These are phyloP conservation scores for Drosophila putrida DNA, from an alignment of 2,888 invertebrate genomes.

Conservation along the genomic window DNA sequence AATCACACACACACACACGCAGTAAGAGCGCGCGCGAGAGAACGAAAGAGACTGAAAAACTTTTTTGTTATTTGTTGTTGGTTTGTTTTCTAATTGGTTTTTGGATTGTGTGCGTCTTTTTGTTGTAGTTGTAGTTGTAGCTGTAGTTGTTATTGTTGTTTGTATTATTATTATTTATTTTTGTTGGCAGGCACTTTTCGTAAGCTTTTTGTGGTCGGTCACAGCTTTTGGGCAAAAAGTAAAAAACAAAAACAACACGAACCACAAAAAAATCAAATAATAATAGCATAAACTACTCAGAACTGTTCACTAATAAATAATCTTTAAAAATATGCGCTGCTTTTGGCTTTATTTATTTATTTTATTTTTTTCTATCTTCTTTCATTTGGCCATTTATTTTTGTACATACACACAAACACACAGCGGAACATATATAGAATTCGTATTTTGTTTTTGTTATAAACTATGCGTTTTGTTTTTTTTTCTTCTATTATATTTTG, in stretches of 20 bases:
- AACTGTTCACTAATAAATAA: constrained; percentile 58
- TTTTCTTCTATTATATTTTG: too few relatives aligned
- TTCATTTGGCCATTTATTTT: not conserved
- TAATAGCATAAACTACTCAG: constrained; percentile 27
- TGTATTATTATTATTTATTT: constrained; percentile 29
- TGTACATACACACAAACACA: not conserved
- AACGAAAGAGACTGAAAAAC: constrained; percentile 11
- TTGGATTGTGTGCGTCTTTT: constrained; percentile 18
- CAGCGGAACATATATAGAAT: not conserved
- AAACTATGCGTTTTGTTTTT: constrained; percentile 4
- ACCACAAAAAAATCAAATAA: constrained; percentile 14
- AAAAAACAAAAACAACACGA: constrained; percentile 8
- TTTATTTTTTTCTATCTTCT: constrained; percentile 3
- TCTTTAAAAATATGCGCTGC: constrained; percentile 51
- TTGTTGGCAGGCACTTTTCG: constrained; percentile 39
- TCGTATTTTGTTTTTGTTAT: constrained; percentile 10
- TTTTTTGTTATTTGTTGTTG: constrained; percentile 29
- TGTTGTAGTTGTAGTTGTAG: constrained; percentile 8
- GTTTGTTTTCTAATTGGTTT: constrained; percentile 52
- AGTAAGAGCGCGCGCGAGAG: constrained; percentile 3
- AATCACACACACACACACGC: constrained; percentile 14
- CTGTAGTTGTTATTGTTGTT: constrained; percentile 29
- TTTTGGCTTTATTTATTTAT: constrained; percentile 39
- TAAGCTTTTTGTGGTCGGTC: constrained; percentile 48
- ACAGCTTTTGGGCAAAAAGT: constrained; percentile 43